Evolutionary conservation across 2,888 invertebrate genomes (phyloP), one percentile per base, ranked within the genome.

Genomic region (Drosophila neotestacea): DNA sequence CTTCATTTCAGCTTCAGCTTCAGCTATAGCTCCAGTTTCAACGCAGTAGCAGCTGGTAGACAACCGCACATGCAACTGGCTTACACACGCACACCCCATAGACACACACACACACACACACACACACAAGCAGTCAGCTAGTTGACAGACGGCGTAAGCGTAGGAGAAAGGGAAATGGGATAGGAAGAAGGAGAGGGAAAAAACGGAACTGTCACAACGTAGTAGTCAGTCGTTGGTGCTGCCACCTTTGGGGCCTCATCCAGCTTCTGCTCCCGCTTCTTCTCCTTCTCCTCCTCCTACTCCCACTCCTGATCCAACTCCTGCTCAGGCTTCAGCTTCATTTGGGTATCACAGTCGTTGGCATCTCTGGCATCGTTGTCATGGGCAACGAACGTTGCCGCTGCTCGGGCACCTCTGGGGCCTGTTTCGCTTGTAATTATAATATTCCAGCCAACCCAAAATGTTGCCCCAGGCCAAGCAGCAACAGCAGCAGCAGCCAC

Each of bases 401-500:
- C 34, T 61, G 73, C 39, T 32, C 39, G 30, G 28, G 61, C 36
- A 79, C 78, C 88, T 81, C 69, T 73, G 89, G 85, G 85, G 85
- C 85, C 88, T 89, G 88, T 82, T 86, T 86, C 85, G 89, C 85
- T 89, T 89, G 85, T 86, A 86, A 86, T 86, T 86, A 86, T 86
- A 86, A 86, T 86, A 86, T 86, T 86, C 85, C 89, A 86, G 80
- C 85, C 85, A 86, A 88, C 85, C 85, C 89, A 87, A 89, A 86
- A 86, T 74, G 66, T 75, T 55, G 85, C 85, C 70, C 6, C 47
- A 13, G 73, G 88, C 71, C 59, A 55, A 51, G 67, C 73, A 74
- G 67, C 70, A 56, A 70, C 71, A 64, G 66, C 76, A 62, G 56
- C 72, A 59, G 32, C 63, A 56, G 42, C 55, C 51, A 30, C 77